Conservation (phyloP, 2,113 vertebrate species). For the Damaliscus lunatus region DNA sequence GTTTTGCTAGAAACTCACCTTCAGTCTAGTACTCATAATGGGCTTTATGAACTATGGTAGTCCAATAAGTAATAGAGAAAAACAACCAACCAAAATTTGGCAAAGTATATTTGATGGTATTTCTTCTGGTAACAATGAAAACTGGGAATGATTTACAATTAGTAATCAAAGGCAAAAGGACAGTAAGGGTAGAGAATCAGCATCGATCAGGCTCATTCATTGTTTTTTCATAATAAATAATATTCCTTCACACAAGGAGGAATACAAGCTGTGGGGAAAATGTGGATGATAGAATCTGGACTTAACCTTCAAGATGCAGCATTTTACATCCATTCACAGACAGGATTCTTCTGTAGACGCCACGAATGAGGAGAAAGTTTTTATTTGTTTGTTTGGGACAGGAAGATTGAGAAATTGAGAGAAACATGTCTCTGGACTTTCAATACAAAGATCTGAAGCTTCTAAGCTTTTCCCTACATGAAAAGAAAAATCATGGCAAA, state of each 20-base stretch:
- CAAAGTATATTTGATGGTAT: slow-evolving; percentile 40
- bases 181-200: background rate
- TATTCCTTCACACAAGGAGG: background rate
- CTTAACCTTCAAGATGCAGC: background rate
- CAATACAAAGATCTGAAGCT: background rate
- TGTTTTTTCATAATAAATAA: background rate
- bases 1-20: slow-evolving; percentile 70
- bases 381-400: background rate
- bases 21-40: slow-evolving; percentile 44
- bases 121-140: slow-evolving; percentile 57
- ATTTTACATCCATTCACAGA: background rate
- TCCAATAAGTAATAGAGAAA: slow-evolving; percentile 70
- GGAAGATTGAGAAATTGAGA: background rate
- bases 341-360: background rate
- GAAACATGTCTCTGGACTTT: background rate
- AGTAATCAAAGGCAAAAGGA: slow-evolving; percentile 1
- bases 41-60: slow-evolving; percentile 62
- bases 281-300: background rate
- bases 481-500: background rate
- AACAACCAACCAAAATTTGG: slow-evolving; percentile 16
- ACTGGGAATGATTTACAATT: slow-evolving; percentile 61
- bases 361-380: background rate
- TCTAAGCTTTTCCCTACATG: background rate
- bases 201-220: background rate
- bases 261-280: background rate